These are phyloP conservation scores for Lagria hirta DNA, from an alignment of 2,888 invertebrate genomes.

Conservation along the genomic window DNA sequence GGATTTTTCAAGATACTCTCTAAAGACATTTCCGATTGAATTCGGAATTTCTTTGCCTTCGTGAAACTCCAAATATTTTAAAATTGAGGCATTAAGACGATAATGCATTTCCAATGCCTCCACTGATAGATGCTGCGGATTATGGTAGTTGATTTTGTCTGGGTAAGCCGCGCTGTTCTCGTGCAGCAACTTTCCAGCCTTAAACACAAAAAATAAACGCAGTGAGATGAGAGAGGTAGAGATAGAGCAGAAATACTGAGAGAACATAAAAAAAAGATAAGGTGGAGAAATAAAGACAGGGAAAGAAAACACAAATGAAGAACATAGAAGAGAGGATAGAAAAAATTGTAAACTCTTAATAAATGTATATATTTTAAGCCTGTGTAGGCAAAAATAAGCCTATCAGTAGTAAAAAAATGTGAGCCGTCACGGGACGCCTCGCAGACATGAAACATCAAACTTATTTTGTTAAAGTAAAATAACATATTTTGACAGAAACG, in stretches of 20 bases:
- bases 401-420: too few relatives aligned
- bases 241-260: conserved; percentile 7
- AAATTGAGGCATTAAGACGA: conserved; percentile 83
- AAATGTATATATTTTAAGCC: too few relatives aligned
- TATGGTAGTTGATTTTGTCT: conserved; percentile 80
- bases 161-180: conserved; percentile 84
- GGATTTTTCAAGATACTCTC: conserved; percentile 20
- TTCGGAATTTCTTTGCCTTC: conserved; percentile 68
- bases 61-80: conserved; percentile 80
- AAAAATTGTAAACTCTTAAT: too few relatives aligned
- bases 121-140: conserved; percentile 79
- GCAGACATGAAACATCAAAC: too few relatives aligned
- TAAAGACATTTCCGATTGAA: conserved; percentile 55
- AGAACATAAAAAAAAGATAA: too few relatives aligned
- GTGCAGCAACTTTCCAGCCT: conserved; percentile 75
- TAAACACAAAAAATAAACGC: conserved; percentile 32
- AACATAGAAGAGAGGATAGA: too few relatives aligned
- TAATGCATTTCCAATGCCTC: conserved; percentile 87
- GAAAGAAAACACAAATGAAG: too few relatives aligned
- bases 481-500: too few relatives aligned
- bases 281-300: too few relatives aligned
- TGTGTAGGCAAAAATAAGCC: too few relatives aligned
- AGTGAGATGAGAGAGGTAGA: neutral
- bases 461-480: too few relatives aligned
- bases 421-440: too few relatives aligned